Evolutionary conservation across 1,140 invertebrate genomes (phyloP), one percentile per base, ranked within the genome.

Genomic region (Rhynchophorus ferrugineus): DNA sequence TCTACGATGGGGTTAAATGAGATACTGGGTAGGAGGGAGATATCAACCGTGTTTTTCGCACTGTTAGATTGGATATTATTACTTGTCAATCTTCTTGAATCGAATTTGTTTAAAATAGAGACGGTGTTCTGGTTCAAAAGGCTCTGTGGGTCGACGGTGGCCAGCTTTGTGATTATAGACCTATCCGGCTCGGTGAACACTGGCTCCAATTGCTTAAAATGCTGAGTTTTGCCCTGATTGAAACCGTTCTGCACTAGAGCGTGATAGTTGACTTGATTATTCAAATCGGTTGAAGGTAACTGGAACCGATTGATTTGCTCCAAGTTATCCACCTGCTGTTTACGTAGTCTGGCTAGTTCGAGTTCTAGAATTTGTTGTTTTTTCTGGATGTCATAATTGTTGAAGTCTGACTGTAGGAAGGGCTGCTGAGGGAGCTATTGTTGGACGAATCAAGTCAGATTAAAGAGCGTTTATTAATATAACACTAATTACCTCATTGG

Each of bases 361-460:
- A 84, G 78, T 61, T 87, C 82, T 18, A 87, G 62, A 16, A 80
- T 65, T 35, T 77, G 73, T 61, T 86, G 83, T 53, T 85, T 83
- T 59, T 84, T 78, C 61, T 83, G 79, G 8, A 82, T 58, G 50
- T 80, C 77, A 50, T 77, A 76, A 54, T 82, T 51, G 79, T 51
- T 73, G n/a, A 37, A 45, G 6, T 13, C 9, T 9, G 39, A 42
- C n/a, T 35, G 47, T 18, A 42, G 13, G n/a, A 17, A n/a, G 17
- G 17, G 13, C 2, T 41, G 14, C 18, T 41, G 38, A 11, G 17
- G 17, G 3, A 6, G 24, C 24, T 5, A 11, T 29, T 29, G 24
- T 29, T 20, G 13, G n/a, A n/a, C n/a, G n/a, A n/a, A n/a, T n/a
- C n/a, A n/a, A n/a, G n/a, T n/a, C n/a, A n/a, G n/a, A n/a, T n/a